Evolutionary conservation across 1,140 invertebrate species (phyloP), one percentile per base, ranked within the genome.

Genomic region (Dysdera silvatica): DNA sequence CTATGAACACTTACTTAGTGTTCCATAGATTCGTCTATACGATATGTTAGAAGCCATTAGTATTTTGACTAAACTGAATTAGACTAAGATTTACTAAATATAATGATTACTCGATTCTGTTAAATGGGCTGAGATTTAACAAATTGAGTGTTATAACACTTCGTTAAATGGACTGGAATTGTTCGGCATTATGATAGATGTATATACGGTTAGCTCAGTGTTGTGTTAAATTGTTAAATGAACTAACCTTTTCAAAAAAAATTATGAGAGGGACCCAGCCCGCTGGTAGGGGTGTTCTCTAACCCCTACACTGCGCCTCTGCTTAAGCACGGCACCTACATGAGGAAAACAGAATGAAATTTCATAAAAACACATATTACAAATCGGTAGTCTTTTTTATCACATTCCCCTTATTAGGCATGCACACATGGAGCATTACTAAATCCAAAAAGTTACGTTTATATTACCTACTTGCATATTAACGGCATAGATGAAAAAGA

Each of bases 241-340:
- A 63, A 63, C 61, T 56, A 49, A 63, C 52, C 52, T 56, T 58
- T 55, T n/a, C n/a, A n/a, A n/a, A 23, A 54, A n/a, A 43, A 41
- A n/a, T 65, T 60, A 65, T 48, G 63, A 43, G 48, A 65, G 63
- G 20, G 63, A 65, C 28, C 63, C 63, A 49, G 65, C 47, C 40
- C 65, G 49, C 47, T 67, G 65, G 52, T 67, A 67, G 20, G 65
- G 65, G 52, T 67, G 65, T 37, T 67, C 65, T 53, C 65, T 52
- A 32, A 67, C 53, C 45, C 57, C 57, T 43, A 67, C 56, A 58
- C 59, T 58, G 56, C 65, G 56, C 47, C 65, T 57, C 52, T 67
- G 65, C 35, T 67, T 61, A 40, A 60, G 35, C 35, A 62, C 65
- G 16, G 51, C 63, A 65, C 63, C 63, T 65, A 49, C 28, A 55